These are phyloP conservation scores for Picathartes gymnocephalus DNA, from an alignment of 2,113 vertebrate species.

Conservation along the genomic window DNA sequence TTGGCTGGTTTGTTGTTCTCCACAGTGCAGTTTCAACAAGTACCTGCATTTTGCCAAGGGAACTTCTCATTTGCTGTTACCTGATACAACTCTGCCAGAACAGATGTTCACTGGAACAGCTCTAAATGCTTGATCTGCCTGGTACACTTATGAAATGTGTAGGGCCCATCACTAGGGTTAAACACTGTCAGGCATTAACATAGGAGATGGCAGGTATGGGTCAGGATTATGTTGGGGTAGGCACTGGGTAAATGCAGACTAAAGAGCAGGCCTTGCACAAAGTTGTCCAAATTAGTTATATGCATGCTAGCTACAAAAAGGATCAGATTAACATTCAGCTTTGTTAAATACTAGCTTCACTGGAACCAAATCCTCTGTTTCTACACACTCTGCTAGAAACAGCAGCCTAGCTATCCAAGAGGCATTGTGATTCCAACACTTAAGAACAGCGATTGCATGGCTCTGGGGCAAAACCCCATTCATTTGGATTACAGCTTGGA, in stretches of 20 bases:
- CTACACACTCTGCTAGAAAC: not conserved
- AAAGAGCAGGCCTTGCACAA: not conserved
- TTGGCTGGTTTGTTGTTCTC: not conserved
- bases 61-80: not conserved
- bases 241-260: not conserved
- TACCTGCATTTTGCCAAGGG: not conserved
- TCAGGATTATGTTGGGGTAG: not conserved
- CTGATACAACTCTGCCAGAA: not conserved
- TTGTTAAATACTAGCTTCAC: not conserved
- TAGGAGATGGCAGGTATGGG: not conserved
- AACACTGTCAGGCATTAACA: not conserved
- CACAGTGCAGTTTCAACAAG: not conserved
- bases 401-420: not conserved
- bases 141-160: not conserved
- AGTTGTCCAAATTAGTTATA: not conserved
- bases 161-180: not conserved
- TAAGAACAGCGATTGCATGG: not conserved
- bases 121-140: not conserved
- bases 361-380: not conserved
- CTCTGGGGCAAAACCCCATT: not conserved
- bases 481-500: not conserved
- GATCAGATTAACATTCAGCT: slow-evolving; percentile 2
- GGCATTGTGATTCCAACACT: fast-evolving
- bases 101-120: not conserved
- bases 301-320: not conserved